Evolutionary conservation across 35 echinoderm and acorn worm genomes (phyloP), one percentile per base, ranked within the genome.

Genomic region (Strongylocentrotus purpuratus): DNA sequence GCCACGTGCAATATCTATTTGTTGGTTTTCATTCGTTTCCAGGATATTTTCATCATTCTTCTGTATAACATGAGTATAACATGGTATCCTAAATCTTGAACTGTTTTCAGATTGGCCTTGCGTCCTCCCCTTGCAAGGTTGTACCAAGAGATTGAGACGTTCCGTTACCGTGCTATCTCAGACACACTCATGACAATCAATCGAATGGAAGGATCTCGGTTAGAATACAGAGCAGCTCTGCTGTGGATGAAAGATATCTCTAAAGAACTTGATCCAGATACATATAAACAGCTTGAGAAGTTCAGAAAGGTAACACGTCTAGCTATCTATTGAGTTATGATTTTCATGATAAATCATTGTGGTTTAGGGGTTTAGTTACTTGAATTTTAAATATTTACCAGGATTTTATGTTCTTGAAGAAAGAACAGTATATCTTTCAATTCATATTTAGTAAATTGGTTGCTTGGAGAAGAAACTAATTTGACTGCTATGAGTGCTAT

Each of bases 161-260:
- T 99, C 47, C 95, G 97, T 55, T 98, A 99, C 94, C 97, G 97
- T 92, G 98, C 98, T 90, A 99, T 99, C 86, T 99, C 98, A 94
- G 98, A 99, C 58, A 99, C 97, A 5, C 86, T 99, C 25, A 99
- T 99, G 97, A 98, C 98, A 71, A 99, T 99, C 92, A 99, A 98
- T 85, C 86, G 98, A 25, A 99, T 99, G 98, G 98, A 99, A 94
- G 96, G 96, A 15, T 85, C 96, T 28, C 95, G 97, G 47, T 61
- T 95, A 61, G 97, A 98, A 89, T 98, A 98, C 95, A 94, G 97
- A 61, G 98, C 96, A 20, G 97, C 97, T 33, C 91, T 99, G 47
- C 92, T 99, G 31, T 99, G 98, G 98, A 99, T 99, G 98, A 99
- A 99, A 59, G 98, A 99, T 86, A 97, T 97, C 12, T 99, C 98